Conservation (phyloP, 2,888 invertebrate species). For the Phasia obesa region DNA sequence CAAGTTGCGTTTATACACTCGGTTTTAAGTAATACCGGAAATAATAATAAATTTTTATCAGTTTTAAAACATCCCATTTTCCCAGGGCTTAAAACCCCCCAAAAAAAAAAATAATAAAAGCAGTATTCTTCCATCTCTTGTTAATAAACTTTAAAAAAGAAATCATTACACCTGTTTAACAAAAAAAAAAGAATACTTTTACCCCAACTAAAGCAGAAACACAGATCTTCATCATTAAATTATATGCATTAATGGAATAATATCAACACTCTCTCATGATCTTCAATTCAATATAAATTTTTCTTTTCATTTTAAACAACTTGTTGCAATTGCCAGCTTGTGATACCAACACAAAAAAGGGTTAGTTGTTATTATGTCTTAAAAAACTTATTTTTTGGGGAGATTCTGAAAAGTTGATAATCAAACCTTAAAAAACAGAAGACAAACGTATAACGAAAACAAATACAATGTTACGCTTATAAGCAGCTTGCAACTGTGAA, state of each 20-base stretch:
- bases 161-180: conserved; percentile 69
- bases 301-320: conserved; percentile 27
- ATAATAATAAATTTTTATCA: conserved; percentile 63
- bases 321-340: conserved; percentile 49
- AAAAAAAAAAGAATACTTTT: conserved; percentile 14
- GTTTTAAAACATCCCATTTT: conserved; percentile 57
- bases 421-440: conserved; percentile 41
- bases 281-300: conserved; percentile 51
- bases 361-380: conserved; percentile 40
- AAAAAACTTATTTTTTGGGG: conserved; percentile 6
- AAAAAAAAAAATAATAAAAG: background rate
- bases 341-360: conserved; percentile 58
- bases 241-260: conserved; percentile 67
- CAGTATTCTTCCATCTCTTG: conserved; percentile 19
- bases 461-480: conserved; percentile 61
- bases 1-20: background rate
- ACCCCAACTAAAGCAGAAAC: background rate
- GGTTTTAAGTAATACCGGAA: conserved; percentile 65
- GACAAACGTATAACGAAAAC: conserved; percentile 37
- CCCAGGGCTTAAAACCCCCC: conserved; percentile 29
- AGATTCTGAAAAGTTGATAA: conserved; percentile 62
- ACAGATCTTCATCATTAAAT: conserved; percentile 67
- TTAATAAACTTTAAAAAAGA: conserved; percentile 43
- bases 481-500: conserved; percentile 63
- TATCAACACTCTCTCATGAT: conserved; percentile 67